Evolutionary conservation across 2,888 invertebrate species (phyloP), one percentile per base, ranked within the genome.

Genomic region (Aphidius colemani): DNA sequence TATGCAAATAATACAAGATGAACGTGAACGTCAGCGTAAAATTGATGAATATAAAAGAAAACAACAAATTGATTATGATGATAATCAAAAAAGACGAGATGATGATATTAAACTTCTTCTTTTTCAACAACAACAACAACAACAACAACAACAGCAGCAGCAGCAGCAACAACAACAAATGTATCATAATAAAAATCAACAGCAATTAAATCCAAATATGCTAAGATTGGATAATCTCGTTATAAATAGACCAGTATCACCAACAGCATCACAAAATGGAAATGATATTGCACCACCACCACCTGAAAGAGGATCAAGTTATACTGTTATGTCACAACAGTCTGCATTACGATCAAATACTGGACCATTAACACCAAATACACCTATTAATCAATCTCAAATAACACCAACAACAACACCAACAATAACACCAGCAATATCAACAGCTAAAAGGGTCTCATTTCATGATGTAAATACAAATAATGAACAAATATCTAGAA

Each of bases 231-330:
- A 82, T 59, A 82, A 79, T 66, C 74, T 83, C 13, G 77, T 79
- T 41, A 82, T 82, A 49, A 82, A 82, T 59, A 82, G 82, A 18
- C 79, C 82, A 0, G 78, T 73, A 61, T 75, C 75, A 53, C 74
- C 78, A 59, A 7, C 61, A 79, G 80, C 77, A 11, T 75, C 76
- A 18, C 79, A 78, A 71, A 78, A 75, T 64, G 75, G 74, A n/a
- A 71, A 74, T 40, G 79, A 75, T 53, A 81, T 81, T 11, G 87
- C 90, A 59, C 90, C 93, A 1, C 85, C 86, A 6, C 88, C 91
- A 53, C 95, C 95, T 3, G 93, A 94, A 81, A 88, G 95, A 67
- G 94, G 93, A 64, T 94, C 94, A 40, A 95, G 95, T 50, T 96
- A 93, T 82, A 89, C 92, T 5, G 89, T 93, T 41, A 93, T 94